Conservation (phyloP, 2,888 invertebrate genomes). For the Callimorpha dominula region DNA sequence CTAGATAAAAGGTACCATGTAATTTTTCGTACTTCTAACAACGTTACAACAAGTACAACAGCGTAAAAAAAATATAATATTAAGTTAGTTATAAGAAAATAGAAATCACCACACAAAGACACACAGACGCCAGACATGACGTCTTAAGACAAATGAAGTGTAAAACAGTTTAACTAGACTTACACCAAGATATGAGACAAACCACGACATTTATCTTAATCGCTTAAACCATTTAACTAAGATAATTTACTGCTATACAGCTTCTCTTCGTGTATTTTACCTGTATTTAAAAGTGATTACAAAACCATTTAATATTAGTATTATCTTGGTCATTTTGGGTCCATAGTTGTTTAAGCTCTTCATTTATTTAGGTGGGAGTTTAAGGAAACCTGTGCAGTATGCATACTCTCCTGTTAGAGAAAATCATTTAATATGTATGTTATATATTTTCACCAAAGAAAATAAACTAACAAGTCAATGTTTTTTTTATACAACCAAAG, state of each 20-base stretch:
- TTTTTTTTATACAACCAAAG: too few relatives aligned
- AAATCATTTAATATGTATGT: too few relatives aligned
- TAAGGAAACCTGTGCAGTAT: neutral
- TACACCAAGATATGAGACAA: constrained; percentile 20
- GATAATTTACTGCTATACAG: neutral
- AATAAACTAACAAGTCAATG: too few relatives aligned
- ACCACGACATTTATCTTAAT: constrained; percentile 43
- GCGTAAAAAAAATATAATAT: too few relatives aligned
- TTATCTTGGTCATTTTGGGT: neutral
- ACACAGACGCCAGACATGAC: neutral
- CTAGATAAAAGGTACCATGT: too few relatives aligned
- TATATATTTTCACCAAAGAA: too few relatives aligned
- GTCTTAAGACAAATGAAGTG: neutral
- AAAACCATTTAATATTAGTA: neutral
- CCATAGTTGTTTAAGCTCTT: neutral
- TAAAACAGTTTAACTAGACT: constrained; percentile 14
- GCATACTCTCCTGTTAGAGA: neutral
- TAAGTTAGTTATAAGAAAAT: neutral
- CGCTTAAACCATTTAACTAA: constrained; percentile 29
- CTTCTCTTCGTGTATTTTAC: neutral
- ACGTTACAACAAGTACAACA: too few relatives aligned
- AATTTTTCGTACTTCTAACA: too few relatives aligned
- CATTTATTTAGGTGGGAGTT: neutral
- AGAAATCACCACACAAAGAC: neutral
- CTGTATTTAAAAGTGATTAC: neutral